Evolutionary conservation across 2,888 invertebrate species (phyloP), one percentile per base, ranked within the genome.

Genomic region (Rapana venosa): DNA sequence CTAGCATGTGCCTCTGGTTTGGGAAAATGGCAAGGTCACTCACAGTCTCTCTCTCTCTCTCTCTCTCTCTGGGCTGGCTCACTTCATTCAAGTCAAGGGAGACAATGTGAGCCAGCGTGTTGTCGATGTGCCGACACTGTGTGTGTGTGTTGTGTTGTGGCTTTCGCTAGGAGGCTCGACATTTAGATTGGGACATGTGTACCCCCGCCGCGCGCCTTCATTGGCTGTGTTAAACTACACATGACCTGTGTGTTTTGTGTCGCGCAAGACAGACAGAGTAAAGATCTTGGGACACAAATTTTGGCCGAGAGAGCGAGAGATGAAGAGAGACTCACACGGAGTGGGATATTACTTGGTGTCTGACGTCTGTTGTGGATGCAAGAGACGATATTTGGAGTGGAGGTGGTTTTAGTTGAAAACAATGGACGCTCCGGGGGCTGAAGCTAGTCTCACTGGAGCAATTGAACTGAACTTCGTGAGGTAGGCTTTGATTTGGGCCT

Each of bases 31-130:
- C 81, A 36, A 81, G 87, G 87, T 89, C 89, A 89, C 77, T 89
- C 89, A 79, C 89, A 85, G 84, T 70, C 32, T 74, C 89, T 86
- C 66, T 84, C 77, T 88, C 77, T 81, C 36, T 79, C 58, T 70
- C 58, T 89, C 83, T 47, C 47, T 47, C 47, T 47, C 47, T 47
- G 85, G 47, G 84, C 85, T 89, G 66, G 89, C 89, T 85, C 88
- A 88, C 88, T 81, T 83, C 36, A 58, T 88, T 88, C 83, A 88
- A 83, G 81, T 83, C 58, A 35, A 66, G 84, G 87, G 85, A 89
- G 89, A 89, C 89, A 89, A 89, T 89, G 89, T 89, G 84, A 85
- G 89, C 89, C 70, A 58, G 66, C 36, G 89, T 89, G 88, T 88
- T 81, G 83, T 83, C 79, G 88, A 83, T 61, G 89, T 85, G 89